phyloP scores from a whole-genome alignment of 2,113 vertebrate species.

The Furnarius figulus region DNA sequence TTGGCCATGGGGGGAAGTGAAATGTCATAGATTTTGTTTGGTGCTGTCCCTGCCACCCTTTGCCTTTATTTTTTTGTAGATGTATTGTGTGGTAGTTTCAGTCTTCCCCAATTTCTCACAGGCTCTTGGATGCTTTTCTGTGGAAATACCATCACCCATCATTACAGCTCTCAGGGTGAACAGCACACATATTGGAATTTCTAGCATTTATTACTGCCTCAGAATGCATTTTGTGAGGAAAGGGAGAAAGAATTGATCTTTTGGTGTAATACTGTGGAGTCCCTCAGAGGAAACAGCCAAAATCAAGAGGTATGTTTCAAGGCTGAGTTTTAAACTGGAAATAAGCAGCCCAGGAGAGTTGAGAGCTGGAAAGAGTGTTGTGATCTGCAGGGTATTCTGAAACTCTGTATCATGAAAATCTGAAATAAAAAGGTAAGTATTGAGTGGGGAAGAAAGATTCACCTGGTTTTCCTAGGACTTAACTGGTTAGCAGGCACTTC shows the following conservation, averaged over 20 bases:
- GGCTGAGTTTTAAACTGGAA: slow-evolving; percentile 14
- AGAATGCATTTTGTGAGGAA: neutral
- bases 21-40: neutral
- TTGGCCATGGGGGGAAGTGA: neutral
- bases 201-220: neutral
- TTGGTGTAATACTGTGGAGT: neutral
- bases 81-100: neutral
- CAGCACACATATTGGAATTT: neutral
- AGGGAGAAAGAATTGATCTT: neutral
- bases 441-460: neutral
- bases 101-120: fast-evolving
- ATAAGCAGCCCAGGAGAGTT: neutral
- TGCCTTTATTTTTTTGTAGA: neutral
- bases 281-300: neutral
- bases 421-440: neutral
- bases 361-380: neutral
- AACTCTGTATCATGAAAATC: neutral
- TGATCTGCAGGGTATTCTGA: neutral
- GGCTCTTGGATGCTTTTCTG: neutral
- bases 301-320: slow-evolving; percentile 23
- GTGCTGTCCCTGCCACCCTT: neutral
- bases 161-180: neutral
- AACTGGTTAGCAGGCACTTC: neutral
- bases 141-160: neutral
- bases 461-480: neutral